Conservation (phyloP, 1,140 invertebrate genomes). For the Dendroctonus valens region DNA sequence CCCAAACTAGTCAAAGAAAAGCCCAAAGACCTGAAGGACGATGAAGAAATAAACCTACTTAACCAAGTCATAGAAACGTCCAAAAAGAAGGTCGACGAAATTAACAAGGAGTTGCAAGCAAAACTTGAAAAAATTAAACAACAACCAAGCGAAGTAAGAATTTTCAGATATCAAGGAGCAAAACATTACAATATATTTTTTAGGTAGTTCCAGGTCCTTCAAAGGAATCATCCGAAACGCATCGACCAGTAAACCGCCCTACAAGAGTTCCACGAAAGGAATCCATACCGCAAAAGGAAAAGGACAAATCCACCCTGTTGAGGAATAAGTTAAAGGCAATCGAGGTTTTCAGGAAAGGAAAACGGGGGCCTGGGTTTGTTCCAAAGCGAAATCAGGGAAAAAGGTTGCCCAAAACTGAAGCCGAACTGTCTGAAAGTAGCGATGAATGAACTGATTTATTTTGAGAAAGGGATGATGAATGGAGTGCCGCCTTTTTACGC, state of each 20-base stretch:
- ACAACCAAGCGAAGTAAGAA: too few relatives aligned
- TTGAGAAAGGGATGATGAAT: too few relatives aligned
- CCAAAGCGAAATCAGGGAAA: constrained; percentile 52
- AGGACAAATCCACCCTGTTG: constrained; percentile 61
- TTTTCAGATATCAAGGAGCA: too few relatives aligned
- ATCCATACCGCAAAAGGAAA: constrained; percentile 72
- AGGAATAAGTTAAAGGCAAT: constrained; percentile 74
- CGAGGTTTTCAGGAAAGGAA: constrained; percentile 69
- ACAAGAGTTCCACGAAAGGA: constrained; percentile 51
- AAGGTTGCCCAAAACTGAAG: constrained; percentile 57
- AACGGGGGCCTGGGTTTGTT: constrained; percentile 57
- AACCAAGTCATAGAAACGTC: constrained; percentile 40
- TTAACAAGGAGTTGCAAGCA: constrained; percentile 36
- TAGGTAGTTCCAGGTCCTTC: too few relatives aligned
- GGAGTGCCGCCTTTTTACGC: too few relatives aligned
- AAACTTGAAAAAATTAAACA: constrained; percentile 11
- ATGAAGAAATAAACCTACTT: constrained; percentile 44
- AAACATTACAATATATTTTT: too few relatives aligned
- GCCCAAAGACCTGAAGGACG: constrained; percentile 27
- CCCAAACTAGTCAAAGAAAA: constrained; percentile 22
- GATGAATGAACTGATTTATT: constrained; percentile 46
- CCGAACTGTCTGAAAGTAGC: constrained; percentile 67
- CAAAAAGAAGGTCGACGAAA: constrained; percentile 35
- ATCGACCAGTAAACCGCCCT: constrained; percentile 2
- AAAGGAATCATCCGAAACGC: not conserved